Percentiles rank a stretch among this genome's conserved stretches.
These are phyloP conservation scores for Caenorhabditis sp. DNA, from an alignment of 2,888 invertebrate genomes.

Conservation along the genomic window DNA sequence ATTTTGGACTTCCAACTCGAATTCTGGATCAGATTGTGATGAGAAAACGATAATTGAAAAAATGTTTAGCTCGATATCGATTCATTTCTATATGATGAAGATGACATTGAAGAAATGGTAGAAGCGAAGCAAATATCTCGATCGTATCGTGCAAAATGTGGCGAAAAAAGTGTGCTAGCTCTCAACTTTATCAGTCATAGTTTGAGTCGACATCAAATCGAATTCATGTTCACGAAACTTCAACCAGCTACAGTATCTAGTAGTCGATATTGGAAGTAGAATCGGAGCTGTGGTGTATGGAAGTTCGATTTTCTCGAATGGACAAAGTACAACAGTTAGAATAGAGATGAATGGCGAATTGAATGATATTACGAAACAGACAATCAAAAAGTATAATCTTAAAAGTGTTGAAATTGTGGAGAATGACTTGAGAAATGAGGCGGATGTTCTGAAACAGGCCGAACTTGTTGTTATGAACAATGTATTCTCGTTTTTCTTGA, in stretches of 20 bases:
- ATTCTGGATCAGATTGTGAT: constrained; percentile 46
- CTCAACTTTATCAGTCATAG: constrained; percentile 71
- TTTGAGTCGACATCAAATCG: constrained; percentile 48
- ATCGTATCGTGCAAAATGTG: constrained; percentile 75
- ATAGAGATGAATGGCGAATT: constrained; percentile 80
- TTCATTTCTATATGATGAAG: constrained; percentile 79
- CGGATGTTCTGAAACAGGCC: constrained; percentile 75
- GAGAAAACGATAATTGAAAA: constrained; percentile 55
- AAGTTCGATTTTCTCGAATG: constrained; percentile 48
- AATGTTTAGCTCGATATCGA: constrained; percentile 76
- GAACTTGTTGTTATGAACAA: constrained; percentile 79
- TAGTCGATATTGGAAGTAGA: constrained; percentile 80
- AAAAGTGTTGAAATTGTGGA: constrained; percentile 71
- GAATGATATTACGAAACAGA: constrained; percentile 76
- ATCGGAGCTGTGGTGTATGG: constrained; percentile 80
- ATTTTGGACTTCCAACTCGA: constrained; percentile 44
- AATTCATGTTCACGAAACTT: constrained; percentile 77
- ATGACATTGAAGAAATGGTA: constrained; percentile 76
- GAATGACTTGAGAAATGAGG: constrained; percentile 76
- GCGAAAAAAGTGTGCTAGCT: constrained; percentile 74
- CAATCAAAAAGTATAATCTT: constrained; percentile 28
- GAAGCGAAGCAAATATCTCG: constrained; percentile 74
- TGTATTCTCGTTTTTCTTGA: constrained; percentile 79
- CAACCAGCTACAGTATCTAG: constrained; percentile 73
- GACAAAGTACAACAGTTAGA: constrained; percentile 76